Percentiles rank a stretch among this genome's conserved stretches.
phyloP scores from a whole-genome alignment of 2,888 invertebrate species.

The Pemphredon lugubris region DNA sequence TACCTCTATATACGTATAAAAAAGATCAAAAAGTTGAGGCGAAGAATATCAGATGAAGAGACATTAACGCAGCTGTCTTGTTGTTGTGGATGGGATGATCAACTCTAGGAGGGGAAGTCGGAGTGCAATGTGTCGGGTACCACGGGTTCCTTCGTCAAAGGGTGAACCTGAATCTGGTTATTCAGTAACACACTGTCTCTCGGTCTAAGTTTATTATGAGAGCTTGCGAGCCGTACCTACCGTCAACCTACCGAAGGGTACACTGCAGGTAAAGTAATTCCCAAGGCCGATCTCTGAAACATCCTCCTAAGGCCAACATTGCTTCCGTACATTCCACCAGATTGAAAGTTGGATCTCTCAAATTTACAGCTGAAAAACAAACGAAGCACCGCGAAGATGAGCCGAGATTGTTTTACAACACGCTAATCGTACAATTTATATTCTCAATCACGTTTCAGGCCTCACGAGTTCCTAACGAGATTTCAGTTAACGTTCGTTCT shows the following conservation, averaged over 20 bases:
- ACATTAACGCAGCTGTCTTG: slow-evolving; percentile 81
- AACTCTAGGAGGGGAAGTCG: slow-evolving; percentile 80
- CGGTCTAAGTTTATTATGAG: slow-evolving; percentile 80
- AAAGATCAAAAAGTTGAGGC: slow-evolving; percentile 69
- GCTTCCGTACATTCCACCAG: slow-evolving; percentile 25
- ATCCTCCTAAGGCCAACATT: slow-evolving; percentile 28
- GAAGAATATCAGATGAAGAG: slow-evolving; percentile 73
- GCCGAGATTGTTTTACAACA: background rate
- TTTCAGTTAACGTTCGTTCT: background rate
- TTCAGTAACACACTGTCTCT: slow-evolving; percentile 80
- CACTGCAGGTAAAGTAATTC: slow-evolving; percentile 82
- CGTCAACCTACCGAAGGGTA: slow-evolving; percentile 80
- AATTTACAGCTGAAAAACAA: background rate
- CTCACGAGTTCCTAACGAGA: background rate
- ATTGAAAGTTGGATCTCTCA: slow-evolving; percentile 32
- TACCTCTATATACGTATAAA: slow-evolving; percentile 46
- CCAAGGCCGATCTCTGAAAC: slow-evolving; percentile 80
- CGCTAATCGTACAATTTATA: no score
- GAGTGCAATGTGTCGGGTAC: slow-evolving; percentile 80
- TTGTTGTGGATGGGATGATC: slow-evolving; percentile 81
- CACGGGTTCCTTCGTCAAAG: slow-evolving; percentile 79
- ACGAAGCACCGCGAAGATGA: background rate
- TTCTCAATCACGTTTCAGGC: background rate
- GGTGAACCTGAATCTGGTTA: slow-evolving; percentile 80
- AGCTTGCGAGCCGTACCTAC: slow-evolving; percentile 80